These are phyloP conservation scores for Callipepla squamata DNA, from an alignment of 2,113 vertebrate genomes.

Conservation along the genomic window DNA sequence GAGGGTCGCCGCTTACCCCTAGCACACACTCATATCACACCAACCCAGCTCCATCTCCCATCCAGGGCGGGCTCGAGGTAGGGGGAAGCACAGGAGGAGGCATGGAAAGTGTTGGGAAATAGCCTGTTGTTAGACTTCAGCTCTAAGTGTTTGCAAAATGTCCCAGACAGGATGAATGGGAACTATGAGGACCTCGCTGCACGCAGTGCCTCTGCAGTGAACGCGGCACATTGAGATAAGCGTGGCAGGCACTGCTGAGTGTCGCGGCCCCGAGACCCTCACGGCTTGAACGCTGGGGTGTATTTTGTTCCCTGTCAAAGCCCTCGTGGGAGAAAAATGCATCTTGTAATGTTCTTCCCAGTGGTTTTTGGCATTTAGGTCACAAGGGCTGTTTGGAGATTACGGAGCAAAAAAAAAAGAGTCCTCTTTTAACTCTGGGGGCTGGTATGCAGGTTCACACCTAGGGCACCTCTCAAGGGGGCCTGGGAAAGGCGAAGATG, in stretches of 20 bases:
- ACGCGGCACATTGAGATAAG: constrained; percentile 18
- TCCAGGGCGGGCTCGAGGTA: background rate
- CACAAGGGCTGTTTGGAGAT: constrained; percentile 23
- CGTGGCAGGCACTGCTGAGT: background rate
- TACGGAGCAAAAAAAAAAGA: background rate
- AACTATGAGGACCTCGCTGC: background rate
- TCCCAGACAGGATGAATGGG: constrained; percentile 50
- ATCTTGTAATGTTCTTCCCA: constrained; percentile 23
- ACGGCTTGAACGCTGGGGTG: background rate
- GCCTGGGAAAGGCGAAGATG: background rate
- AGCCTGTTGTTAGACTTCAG: constrained; percentile 65
- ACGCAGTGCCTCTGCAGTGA: background rate
- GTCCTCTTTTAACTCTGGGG: background rate
- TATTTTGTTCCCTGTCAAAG: constrained; percentile 29
- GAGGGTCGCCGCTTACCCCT: background rate
- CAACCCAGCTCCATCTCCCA: background rate
- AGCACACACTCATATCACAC: background rate
- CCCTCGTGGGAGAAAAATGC: constrained; percentile 9
- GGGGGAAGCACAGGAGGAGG: background rate
- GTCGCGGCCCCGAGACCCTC: background rate
- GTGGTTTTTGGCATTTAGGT: constrained; percentile 6
- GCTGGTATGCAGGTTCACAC: constrained; percentile 46
- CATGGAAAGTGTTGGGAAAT: constrained; percentile 62
- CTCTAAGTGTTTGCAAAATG: constrained; percentile 62
- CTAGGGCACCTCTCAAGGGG: background rate